Evolutionary conservation across 2,797 vertebrate species (phyloP).

Genomic region (Micropoecilia bifurca): DNA sequence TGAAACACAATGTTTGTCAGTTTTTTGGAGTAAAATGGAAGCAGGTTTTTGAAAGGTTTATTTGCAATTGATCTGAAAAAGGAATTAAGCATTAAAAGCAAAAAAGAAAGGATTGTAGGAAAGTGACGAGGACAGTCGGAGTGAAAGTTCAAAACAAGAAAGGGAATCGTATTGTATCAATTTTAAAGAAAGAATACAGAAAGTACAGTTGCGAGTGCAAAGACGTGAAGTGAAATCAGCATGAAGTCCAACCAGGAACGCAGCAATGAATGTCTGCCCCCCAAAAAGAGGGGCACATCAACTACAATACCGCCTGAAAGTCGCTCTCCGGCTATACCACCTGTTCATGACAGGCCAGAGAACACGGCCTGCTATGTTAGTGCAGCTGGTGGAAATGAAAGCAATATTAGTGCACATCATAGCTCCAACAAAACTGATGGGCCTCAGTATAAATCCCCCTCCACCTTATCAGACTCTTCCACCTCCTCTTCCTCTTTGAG

Average conservation of each 20-base stretch:
- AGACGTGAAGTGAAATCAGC: conserved; percentile 62
- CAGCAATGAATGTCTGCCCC: conserved; percentile 98
- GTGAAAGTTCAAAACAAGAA: conserved; percentile 52
- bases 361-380: conserved; percentile 93
- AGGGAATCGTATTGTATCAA: conserved; percentile 28
- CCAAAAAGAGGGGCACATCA: conserved; percentile 95
- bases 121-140: conserved; percentile 67
- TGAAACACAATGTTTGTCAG: conserved; percentile 21
- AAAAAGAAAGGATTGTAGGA: conserved; percentile 44
- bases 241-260: conserved; percentile 99
- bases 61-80: conserved; percentile 39
- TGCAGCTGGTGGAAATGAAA: conserved; percentile 80
- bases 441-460: conserved; percentile 87
- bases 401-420: conserved; percentile 68
- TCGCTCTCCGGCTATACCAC: conserved; percentile 79
- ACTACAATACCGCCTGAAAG: conserved; percentile 89
- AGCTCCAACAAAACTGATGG: conserved; percentile 79
- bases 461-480: conserved; percentile 82
- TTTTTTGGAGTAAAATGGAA: conserved; percentile 35
- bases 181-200: conserved; percentile 30
- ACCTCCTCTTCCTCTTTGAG: conserved; percentile 80
- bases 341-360: conserved; percentile 87
- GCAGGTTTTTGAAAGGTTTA: conserved; percentile 30
- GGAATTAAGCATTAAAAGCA: conserved; percentile 51
- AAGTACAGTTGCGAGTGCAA: conserved; percentile 34